Evolutionary conservation across 2,888 invertebrate genomes (phyloP).

Genomic region (Noctua janthe): DNA sequence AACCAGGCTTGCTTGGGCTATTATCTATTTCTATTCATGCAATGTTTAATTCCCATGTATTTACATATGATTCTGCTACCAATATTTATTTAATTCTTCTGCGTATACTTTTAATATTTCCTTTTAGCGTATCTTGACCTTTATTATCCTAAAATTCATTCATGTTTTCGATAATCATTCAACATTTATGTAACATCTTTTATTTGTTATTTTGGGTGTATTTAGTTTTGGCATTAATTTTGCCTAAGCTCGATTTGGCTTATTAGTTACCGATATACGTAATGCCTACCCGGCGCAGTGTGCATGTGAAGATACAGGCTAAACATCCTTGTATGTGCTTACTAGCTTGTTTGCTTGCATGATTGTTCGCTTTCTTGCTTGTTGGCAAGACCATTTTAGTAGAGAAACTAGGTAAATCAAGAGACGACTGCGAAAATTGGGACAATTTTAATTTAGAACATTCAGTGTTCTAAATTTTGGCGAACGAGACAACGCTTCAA

Average conservation of each 20-base stretch:
- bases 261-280: not conserved
- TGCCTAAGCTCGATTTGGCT: not conserved
- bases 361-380: slow-evolving; percentile 15
- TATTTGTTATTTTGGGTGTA: not conserved
- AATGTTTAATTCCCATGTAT: not conserved
- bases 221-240: not conserved
- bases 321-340: not conserved
- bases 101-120: not conserved
- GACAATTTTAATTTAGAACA: not conserved
- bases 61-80: not conserved
- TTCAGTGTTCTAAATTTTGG: not conserved
- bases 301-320: not conserved
- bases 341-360: not conserved
- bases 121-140: not conserved
- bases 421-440: not conserved
- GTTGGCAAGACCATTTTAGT: not conserved
- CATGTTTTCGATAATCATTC: not conserved
- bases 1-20: not conserved
- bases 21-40: not conserved
- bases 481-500: no score
- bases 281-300: not conserved
- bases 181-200: not conserved
- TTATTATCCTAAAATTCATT: not conserved
- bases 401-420: slow-evolving; percentile 3
- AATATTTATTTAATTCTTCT: not conserved